Base-by-base conservation (phyloP, 2,797 vertebrate species). In the Neoniphon sammara region DNA sequence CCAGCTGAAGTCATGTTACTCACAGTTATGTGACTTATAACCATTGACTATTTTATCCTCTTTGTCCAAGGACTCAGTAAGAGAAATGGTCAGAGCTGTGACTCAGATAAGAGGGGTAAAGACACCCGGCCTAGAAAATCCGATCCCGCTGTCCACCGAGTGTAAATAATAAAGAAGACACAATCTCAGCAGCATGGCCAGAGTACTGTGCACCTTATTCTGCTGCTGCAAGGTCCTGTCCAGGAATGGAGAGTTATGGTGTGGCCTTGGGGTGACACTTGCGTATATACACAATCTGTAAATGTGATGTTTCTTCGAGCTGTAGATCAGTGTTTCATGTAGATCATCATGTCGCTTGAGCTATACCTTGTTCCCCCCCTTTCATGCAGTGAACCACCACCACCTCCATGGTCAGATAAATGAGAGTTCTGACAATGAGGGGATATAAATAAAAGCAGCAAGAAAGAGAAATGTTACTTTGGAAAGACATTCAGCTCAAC, bases 81-180 rank as follows among this genome's bases (percentile, higher is more conserved):
- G 80, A 84, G 78, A 87, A 70, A 73, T 72, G 55, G 65, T 53
- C 49, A 23, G 73, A 63, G 82, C 65, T 77, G 86, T 87, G 89
- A 90, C 78, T 90, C 86, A 88, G 84, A 85, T 73, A 79, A 47
- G 70, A 73, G 66, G 25, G 72, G 85, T 79, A 84, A 84, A 81
- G 83, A 91, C 81, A 84, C 79, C 80, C 44, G 65, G 85, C 83
- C 84, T 85, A 87, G 91, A 93, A 85, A 94, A 94, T 91, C 73
- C 31, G 88, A 94, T 93, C 91, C 85, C 44, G 62, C 86, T 73
- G 86, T 90, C 84, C 83, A 70, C 89, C 42, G 85, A 83, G 89
- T 70, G 87, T 93, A 93, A 94, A 93, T 93, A 93, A 94, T 94
- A 87, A 91, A 94, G 78, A 90, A 85, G 91, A 87, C 75, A 85